Conservation (phyloP, 2,888 invertebrate species). For the Hemithea aestivaria region DNA sequence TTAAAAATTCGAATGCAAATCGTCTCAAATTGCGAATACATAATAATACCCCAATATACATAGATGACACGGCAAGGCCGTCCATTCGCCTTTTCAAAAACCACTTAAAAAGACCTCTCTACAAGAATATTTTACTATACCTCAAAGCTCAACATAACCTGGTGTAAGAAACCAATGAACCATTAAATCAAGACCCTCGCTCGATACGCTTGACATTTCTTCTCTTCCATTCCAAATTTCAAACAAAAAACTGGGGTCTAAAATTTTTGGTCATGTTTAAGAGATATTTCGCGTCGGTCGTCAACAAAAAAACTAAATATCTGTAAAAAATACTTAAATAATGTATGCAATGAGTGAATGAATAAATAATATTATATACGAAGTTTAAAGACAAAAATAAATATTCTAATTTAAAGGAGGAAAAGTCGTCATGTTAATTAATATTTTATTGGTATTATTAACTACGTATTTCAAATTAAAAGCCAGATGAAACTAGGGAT, state of each 20-base stretch:
- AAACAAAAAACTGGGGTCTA: conserved; percentile 8
- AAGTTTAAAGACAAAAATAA: neutral
- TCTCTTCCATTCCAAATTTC: conserved; percentile 1
- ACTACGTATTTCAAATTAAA: too few relatives aligned
- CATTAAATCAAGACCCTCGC: conserved; percentile 21
- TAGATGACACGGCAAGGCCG: conserved; percentile 43
- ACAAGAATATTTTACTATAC: neutral
- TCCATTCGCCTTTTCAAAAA: conserved; percentile 37
- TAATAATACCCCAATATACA: conserved; percentile 35
- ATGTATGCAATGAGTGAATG: too few relatives aligned
- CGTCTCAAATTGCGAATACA: conserved; percentile 18
- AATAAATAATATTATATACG: too few relatives aligned
- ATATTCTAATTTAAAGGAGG: too few relatives aligned
- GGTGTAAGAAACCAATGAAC: conserved; percentile 8
- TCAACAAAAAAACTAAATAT: conserved; percentile 2
- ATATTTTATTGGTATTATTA: too few relatives aligned
- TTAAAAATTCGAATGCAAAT: conserved; percentile 12
- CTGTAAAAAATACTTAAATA: too few relatives aligned
- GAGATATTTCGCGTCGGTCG: conserved; percentile 24
- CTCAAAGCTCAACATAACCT: conserved; percentile 7
- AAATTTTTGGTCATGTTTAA: conserved; percentile 15
- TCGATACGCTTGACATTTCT: conserved; percentile 10
- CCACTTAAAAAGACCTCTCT: conserved; percentile 1
- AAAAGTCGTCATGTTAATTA: too few relatives aligned
- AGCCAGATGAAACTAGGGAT: too few relatives aligned